A percentile compares a stretch with the other conserved stretches of the same genome.
Conservation (phyloP, 1,140 invertebrate genomes). For the Drosophila neocordata region DNA sequence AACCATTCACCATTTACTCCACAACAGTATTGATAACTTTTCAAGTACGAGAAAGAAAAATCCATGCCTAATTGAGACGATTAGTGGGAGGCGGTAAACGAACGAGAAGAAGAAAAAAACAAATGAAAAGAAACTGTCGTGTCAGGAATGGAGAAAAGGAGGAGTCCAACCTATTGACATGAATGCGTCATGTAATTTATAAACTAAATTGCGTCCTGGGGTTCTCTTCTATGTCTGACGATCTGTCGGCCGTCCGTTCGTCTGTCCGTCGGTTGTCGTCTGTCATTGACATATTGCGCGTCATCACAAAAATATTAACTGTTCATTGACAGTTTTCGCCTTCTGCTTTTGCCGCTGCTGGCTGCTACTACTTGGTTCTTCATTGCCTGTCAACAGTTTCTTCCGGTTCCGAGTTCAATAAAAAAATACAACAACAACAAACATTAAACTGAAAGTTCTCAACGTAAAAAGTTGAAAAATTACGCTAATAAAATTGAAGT, state of each 20-base stretch:
- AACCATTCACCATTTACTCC: background rate
- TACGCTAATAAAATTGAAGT: conserved; percentile 56
- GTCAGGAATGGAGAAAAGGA: conserved; percentile 32
- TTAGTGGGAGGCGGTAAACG: conserved; percentile 48
- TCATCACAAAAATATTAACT: conserved; percentile 76
- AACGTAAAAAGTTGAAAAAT: conserved; percentile 57
- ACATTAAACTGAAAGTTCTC: conserved; percentile 1
- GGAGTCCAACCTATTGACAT: conserved; percentile 57
- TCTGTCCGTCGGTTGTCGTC: conserved; percentile 25
- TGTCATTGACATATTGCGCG: conserved; percentile 73
- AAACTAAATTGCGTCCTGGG: conserved; percentile 61
- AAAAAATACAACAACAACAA: background rate
- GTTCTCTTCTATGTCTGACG: background rate
- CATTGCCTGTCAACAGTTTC: conserved; percentile 50
- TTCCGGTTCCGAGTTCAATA: conserved; percentile 19
- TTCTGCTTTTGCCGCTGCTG: background rate
- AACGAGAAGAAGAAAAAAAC: background rate
- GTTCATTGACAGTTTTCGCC: conserved; percentile 66
- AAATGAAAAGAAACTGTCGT: conserved; percentile 38
- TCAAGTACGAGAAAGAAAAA: conserved; percentile 43
- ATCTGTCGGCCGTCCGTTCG: too few species aligned
- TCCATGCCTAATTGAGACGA: conserved; percentile 78
- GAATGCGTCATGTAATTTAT: conserved; percentile 58
- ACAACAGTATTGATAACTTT: conserved; percentile 73
- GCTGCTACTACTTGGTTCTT: conserved; percentile 6